These are phyloP conservation scores for Channallabes apus DNA, from an alignment of 2,797 vertebrate species.

Conservation along the genomic window DNA sequence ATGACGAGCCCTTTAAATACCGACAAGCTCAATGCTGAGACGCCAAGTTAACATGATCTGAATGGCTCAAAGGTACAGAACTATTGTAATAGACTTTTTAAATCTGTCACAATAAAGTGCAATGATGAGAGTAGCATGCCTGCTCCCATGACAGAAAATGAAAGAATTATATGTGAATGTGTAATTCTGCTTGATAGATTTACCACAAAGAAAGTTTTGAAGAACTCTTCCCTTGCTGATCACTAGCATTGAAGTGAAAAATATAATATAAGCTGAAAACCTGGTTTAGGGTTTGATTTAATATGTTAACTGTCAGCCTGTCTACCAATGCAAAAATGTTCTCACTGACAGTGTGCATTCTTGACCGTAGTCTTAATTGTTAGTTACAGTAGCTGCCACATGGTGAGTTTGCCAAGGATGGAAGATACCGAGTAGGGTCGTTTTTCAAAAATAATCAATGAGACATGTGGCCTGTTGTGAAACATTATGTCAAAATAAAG, in stretches of 20 bases:
- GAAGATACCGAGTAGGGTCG: background rate
- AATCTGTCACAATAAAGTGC: background rate
- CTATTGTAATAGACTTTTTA: background rate
- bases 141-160: background rate
- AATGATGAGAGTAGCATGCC: background rate
- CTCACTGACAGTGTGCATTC: conserved; percentile 3
- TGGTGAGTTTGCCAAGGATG: background rate
- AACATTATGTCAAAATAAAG: background rate
- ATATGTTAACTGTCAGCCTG: background rate
- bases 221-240: background rate
- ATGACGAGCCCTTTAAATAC: conserved; percentile 49
- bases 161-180: background rate
- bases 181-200: background rate
- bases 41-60: conserved; percentile 44
- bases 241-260: background rate
- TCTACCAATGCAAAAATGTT: background rate
- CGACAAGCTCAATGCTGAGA: conserved; percentile 14
- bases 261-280: conserved; percentile 10
- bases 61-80: conserved; percentile 8
- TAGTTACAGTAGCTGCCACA: background rate
- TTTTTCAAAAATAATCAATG: background rate
- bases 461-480: background rate
- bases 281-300: background rate
- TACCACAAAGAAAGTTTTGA: background rate
- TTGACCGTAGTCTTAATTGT: conserved; percentile 10